phyloP scores from a whole-genome alignment of 2,888 invertebrate species.

The Lordiphosa andalusiaca region DNA sequence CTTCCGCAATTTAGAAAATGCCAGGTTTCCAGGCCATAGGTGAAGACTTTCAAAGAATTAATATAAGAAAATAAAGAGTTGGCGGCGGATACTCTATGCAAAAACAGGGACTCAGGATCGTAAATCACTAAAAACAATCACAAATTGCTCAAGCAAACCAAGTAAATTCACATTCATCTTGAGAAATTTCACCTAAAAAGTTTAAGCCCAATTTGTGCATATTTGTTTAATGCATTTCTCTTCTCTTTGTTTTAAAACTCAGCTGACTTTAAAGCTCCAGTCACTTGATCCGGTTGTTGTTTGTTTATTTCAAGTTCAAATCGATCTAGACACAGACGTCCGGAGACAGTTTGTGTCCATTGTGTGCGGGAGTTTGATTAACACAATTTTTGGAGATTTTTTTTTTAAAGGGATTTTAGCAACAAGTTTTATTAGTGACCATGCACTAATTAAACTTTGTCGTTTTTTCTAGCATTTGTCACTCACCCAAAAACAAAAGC shows the following conservation, averaged over 20 bases:
- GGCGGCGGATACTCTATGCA: too few relatives aligned
- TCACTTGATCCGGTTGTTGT: conserved; percentile 50
- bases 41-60: too few relatives aligned
- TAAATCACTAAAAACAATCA: too few relatives aligned
- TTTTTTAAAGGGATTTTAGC: conserved; percentile 51
- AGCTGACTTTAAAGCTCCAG: conserved; percentile 1
- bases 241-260: neutral
- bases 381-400: conserved; percentile 45
- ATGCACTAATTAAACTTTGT: conserved; percentile 74
- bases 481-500: conserved; percentile 30
- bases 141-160: conserved; percentile 1
- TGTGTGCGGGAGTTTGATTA: conserved; percentile 74
- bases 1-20: too few relatives aligned
- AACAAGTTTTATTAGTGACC: conserved; percentile 72
- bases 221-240: neutral
- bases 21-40: too few relatives aligned
- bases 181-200: conserved; percentile 4
- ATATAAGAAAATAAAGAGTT: too few relatives aligned
- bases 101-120: too few relatives aligned
- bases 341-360: conserved; percentile 43
- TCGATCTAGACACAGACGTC: conserved; percentile 15
- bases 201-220: neutral
- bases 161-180: too few relatives aligned
- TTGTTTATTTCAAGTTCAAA: conserved; percentile 60
- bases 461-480: conserved; percentile 47